phyloP scores from a whole-genome alignment of 2,797 vertebrate genomes.

The Chelonia mydas region DNA sequence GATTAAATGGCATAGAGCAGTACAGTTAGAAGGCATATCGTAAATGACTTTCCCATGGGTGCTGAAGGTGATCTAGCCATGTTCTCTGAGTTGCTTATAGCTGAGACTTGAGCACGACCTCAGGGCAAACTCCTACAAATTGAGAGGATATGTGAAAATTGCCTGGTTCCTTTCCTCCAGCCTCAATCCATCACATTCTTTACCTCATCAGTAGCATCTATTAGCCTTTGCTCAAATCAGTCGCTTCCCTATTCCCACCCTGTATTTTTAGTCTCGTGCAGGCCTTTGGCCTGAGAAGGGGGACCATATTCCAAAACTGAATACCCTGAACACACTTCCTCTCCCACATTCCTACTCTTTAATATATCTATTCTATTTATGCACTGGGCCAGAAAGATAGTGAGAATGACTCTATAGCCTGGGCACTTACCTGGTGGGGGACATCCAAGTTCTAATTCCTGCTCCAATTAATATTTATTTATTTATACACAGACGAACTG shows the following conservation, averaged over 20 bases:
- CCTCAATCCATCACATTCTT: not conserved
- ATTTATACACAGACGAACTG: not conserved
- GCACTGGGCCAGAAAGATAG: not conserved
- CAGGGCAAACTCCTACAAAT: not conserved
- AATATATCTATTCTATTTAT: not conserved
- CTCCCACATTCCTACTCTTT: not conserved
- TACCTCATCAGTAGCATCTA: not conserved
- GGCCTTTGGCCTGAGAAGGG: not conserved
- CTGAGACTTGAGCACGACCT: not conserved
- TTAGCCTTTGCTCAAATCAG: not conserved
- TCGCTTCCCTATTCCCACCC: not conserved
- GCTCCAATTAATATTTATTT: not conserved
- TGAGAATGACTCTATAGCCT: not conserved
- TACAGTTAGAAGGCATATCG: not conserved
- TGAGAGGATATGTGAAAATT: not conserved
- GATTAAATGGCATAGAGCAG: accelerated
- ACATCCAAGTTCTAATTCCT: not conserved
- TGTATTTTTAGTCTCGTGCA: not conserved
- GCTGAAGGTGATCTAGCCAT: not conserved
- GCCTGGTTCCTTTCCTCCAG: not conserved
- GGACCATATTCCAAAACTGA: not conserved
- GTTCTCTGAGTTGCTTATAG: not conserved
- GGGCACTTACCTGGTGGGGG: not conserved
- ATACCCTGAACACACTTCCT: not conserved
- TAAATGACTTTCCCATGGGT: accelerated